phyloP scores from a whole-genome alignment of 2,113 vertebrate genomes.

The Zosterops hypoxanthus region DNA sequence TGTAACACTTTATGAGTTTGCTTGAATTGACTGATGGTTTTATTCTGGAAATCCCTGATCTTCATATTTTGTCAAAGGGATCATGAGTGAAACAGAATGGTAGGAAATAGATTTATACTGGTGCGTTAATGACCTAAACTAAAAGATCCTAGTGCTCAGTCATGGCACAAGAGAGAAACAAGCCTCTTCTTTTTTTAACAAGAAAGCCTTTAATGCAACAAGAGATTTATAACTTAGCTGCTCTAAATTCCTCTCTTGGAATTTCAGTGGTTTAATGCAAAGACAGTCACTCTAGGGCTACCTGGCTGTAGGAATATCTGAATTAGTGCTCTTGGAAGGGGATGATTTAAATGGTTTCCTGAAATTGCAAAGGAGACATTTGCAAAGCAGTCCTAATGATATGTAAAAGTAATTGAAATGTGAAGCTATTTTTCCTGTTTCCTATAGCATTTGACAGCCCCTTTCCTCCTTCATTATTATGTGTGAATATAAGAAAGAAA shows the following conservation, averaged over 20 bases:
- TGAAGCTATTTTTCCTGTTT: not conserved
- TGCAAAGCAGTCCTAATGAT: not conserved
- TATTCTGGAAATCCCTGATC: not conserved
- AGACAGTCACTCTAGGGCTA: not conserved
- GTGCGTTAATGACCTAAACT: conserved; percentile 31
- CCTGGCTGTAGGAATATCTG: not conserved
- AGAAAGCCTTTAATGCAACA: not conserved
- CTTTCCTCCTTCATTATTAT: not conserved
- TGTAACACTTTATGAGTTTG: not conserved
- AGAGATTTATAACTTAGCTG: not conserved
- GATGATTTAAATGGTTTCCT: not conserved
- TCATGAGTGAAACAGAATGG: not conserved
- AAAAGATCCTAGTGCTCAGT: not conserved
- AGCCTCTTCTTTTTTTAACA: not conserved
- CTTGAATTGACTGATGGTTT: conserved; percentile 29
- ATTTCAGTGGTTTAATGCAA: not conserved
- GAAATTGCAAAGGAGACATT: not conserved
- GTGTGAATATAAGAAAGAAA: not conserved
- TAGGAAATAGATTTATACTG: conserved; percentile 7
- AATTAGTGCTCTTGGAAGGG: not conserved
- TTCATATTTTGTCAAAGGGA: not conserved
- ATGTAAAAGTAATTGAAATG: not conserved
- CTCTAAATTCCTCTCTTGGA: not conserved
- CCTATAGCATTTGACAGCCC: not conserved
- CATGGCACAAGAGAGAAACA: not conserved